Evolutionary conservation across 2,888 invertebrate genomes (phyloP).

Genomic region (Minunthozetes semirufus): DNA sequence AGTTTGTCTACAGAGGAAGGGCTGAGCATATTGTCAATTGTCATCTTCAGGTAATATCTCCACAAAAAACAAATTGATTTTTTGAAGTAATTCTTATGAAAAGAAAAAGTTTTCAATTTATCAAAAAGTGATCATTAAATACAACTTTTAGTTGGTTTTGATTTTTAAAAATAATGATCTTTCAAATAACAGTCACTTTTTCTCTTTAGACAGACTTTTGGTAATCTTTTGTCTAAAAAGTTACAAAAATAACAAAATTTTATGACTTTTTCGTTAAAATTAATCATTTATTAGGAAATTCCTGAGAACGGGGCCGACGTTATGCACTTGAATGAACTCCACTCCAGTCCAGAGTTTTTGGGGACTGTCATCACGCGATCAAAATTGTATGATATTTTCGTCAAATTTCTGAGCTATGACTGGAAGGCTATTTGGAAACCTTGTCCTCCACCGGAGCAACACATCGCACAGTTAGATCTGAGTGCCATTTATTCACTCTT

Average conservation of each 20-base stretch:
- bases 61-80: too few relatives aligned
- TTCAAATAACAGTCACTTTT: too few relatives aligned
- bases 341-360: constrained; percentile 56
- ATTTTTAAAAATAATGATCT: too few relatives aligned
- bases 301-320: constrained; percentile 84
- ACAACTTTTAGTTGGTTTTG: too few relatives aligned
- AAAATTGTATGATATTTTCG: constrained; percentile 47
- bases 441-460: constrained; percentile 49
- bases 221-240: too few relatives aligned
- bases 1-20: constrained; percentile 64
- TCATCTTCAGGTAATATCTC: constrained; percentile 62
- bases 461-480: too few relatives aligned
- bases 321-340: constrained; percentile 69
- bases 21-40: constrained; percentile 69
- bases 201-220: too few relatives aligned
- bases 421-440: constrained; percentile 60
- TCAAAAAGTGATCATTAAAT: too few relatives aligned
- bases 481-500: too few relatives aligned
- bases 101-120: too few relatives aligned
- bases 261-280: background rate
- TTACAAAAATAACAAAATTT: too few relatives aligned
- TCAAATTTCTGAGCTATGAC: constrained; percentile 54
- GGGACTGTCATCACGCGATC: constrained; percentile 48
- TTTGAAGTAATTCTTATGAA: too few relatives aligned
- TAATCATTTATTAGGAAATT: constrained; percentile 60